phyloP scores from a whole-genome alignment of 2,888 invertebrate genomes.

The Scrobipalpa costella region DNA sequence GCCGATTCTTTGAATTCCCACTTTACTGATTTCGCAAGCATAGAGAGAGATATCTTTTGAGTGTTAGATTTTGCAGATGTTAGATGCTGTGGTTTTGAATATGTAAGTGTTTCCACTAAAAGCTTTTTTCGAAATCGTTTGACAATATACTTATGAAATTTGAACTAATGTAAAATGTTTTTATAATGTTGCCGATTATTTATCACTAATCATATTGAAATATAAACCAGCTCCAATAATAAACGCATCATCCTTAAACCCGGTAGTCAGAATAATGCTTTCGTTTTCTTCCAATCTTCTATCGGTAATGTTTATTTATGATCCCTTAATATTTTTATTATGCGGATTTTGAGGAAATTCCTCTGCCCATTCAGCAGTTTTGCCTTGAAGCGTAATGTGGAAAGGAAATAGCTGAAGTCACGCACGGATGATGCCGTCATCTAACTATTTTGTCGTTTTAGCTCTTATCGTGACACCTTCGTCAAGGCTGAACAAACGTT shows the following conservation, averaged over 20 bases:
- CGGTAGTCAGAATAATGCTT: neutral
- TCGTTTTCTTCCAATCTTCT: neutral
- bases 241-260: constrained; percentile 10
- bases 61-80: neutral
- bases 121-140: neutral
- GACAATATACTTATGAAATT: neutral
- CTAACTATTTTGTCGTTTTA: constrained; percentile 49
- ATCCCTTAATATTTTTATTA: neutral
- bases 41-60: neutral
- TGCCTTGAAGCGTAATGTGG: constrained; percentile 56
- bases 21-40: neutral
- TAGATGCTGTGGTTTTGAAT: neutral
- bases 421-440: constrained; percentile 61
- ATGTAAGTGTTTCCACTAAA: neutral
- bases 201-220: neutral
- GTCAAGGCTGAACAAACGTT: constrained; percentile 43
- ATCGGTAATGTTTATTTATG: neutral
- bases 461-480: constrained; percentile 46
- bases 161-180: neutral
- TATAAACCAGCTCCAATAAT: neutral
- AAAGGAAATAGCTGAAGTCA: constrained; percentile 61
- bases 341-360: constrained; percentile 6
- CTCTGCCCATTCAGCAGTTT: constrained; percentile 50
- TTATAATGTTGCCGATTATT: neutral
- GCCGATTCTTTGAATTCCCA: neutral